phyloP scores from a whole-genome alignment of 2,113 vertebrate species.

The Poecile atricapillus region DNA sequence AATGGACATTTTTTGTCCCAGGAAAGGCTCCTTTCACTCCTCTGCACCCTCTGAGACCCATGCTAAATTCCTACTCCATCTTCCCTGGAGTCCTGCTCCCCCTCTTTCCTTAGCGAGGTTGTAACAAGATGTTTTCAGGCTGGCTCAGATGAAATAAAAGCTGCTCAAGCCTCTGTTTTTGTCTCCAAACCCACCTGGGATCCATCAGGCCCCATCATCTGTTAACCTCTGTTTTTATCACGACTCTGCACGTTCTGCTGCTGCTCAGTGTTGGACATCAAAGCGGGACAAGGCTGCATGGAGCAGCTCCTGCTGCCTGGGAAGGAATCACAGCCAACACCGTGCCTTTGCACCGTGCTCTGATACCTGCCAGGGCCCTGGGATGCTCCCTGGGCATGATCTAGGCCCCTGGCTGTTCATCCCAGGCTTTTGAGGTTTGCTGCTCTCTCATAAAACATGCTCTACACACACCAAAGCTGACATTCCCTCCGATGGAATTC shows the following conservation, averaged over 20 bases:
- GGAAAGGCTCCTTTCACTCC: not conserved
- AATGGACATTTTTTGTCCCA: not conserved
- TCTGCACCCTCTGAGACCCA: not conserved
- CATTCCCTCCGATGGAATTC: not conserved
- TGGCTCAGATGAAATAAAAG: not conserved
- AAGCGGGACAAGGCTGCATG: not conserved
- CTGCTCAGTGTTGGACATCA: not conserved
- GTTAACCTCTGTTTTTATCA: not conserved
- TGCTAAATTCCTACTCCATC: not conserved
- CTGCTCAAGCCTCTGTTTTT: not conserved
- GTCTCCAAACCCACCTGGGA: not conserved
- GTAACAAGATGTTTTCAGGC: not conserved
- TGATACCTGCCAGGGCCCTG: not conserved
- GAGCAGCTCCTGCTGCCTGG: not conserved
- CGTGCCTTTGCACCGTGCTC: not conserved
- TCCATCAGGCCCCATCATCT: not conserved
- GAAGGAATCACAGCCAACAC: not conserved
- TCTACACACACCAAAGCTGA: not conserved
- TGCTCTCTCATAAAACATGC: not conserved
- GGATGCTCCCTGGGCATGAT: not conserved
- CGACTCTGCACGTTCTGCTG: not conserved
- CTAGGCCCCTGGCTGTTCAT: not conserved
- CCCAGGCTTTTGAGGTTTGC: not conserved
- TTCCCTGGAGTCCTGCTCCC: not conserved
- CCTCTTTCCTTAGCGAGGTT: not conserved